phyloP scores from a whole-genome alignment of 2,888 invertebrate species.

The Conistra vaccinii region DNA sequence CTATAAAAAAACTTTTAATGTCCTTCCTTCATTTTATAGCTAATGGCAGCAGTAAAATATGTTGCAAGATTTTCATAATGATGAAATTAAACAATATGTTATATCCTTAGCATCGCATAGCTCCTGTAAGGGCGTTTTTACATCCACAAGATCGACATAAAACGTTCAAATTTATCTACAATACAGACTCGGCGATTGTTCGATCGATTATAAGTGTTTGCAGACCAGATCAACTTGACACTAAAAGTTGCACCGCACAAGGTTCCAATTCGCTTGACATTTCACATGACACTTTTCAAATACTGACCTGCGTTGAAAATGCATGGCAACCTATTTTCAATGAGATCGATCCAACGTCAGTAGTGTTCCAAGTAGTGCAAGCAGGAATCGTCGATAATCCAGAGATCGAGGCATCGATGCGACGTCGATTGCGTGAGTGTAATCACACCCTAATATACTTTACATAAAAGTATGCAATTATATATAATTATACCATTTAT shows the following conservation, averaged over 20 bases:
- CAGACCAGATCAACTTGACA: not conserved
- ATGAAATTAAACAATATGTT: too few species aligned
- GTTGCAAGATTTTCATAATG: too few species aligned
- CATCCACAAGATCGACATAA: not conserved
- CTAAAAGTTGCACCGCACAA: too few species aligned
- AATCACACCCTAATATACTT: not conserved
- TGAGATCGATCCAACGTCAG: not conserved
- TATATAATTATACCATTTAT: not conserved
- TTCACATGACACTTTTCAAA: not conserved
- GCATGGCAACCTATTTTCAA: not conserved
- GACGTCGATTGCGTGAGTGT: not conserved
- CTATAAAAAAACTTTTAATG: not conserved
- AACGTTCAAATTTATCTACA: not conserved
- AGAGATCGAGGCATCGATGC: not conserved
- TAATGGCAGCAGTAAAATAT: too few species aligned
- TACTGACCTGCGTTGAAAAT: too few species aligned
- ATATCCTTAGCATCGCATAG: conserved; percentile 2
- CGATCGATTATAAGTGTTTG: not conserved
- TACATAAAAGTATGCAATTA: conserved; percentile 26
- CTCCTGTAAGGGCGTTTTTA: not conserved
- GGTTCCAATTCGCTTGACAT: not conserved
- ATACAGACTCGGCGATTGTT: not conserved
- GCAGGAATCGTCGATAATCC: too few species aligned
- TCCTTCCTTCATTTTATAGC: too few species aligned
- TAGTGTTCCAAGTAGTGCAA: not conserved